Evolutionary conservation across 2,797 vertebrate species (phyloP).

Genomic region (Oreortyx pictus): DNA sequence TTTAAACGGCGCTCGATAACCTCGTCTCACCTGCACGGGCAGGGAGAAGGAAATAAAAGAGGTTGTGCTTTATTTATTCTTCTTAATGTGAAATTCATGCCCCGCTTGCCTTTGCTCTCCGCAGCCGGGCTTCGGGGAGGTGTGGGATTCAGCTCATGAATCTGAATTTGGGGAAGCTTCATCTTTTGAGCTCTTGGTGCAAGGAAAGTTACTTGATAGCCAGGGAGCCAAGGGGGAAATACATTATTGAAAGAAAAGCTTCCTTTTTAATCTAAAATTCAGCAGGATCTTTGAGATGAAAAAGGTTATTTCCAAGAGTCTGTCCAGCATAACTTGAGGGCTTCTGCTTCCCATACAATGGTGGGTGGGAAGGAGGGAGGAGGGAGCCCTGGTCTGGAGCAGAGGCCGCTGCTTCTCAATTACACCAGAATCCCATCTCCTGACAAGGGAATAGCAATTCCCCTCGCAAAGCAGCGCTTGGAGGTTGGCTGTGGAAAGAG

Average conservation of each 20-base stretch:
- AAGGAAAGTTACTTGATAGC: slow-evolving; percentile 58
- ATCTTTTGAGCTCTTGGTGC: slow-evolving; percentile 57
- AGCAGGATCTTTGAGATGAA: slow-evolving; percentile 67
- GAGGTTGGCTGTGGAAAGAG: slow-evolving; percentile 26
- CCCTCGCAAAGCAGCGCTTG: slow-evolving; percentile 1
- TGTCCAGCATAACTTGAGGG: slow-evolving; percentile 50
- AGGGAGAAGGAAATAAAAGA: slow-evolving; percentile 39
- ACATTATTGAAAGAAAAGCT: slow-evolving; percentile 74
- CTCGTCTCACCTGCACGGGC: slow-evolving; percentile 4
- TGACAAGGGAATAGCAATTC: slow-evolving; percentile 43
- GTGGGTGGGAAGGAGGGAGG: background rate
- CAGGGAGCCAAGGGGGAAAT: slow-evolving; percentile 69
- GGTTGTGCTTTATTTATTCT: slow-evolving; percentile 69
- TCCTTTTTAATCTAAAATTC: slow-evolving; percentile 77
- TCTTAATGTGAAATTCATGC: slow-evolving; percentile 74
- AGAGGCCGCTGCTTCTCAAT: slow-evolving; percentile 36
- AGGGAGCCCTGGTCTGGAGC: background rate
- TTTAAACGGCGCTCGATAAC: slow-evolving; percentile 19
- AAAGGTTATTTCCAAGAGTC: slow-evolving; percentile 64
- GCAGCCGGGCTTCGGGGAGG: slow-evolving; percentile 61
- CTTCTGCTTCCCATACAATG: slow-evolving; percentile 9
- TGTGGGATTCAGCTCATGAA: slow-evolving; percentile 64
- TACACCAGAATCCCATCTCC: slow-evolving; percentile 23
- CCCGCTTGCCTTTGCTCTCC: slow-evolving; percentile 69
- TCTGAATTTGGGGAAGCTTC: slow-evolving; percentile 65